A percentile compares a stretch with the other conserved stretches of the same genome.
These are phyloP conservation scores for Pithys albifrons DNA, from an alignment of 2,113 vertebrate genomes.

Conservation along the genomic window DNA sequence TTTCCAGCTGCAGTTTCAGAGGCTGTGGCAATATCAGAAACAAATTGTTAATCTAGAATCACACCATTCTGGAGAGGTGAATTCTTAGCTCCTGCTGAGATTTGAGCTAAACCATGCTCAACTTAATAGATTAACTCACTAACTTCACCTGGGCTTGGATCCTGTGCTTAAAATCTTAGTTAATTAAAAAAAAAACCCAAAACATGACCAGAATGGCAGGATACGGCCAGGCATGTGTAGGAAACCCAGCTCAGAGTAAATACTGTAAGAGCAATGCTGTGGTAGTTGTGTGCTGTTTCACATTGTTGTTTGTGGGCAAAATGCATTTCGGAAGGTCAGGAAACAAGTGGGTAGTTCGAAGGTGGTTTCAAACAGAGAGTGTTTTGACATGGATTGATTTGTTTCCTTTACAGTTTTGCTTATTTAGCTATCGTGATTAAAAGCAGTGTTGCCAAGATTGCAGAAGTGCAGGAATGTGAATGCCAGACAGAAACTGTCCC, in stretches of 20 bases:
- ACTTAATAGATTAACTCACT: not conserved
- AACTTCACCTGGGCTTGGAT: not conserved
- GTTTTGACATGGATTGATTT: not conserved
- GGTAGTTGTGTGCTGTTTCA: not conserved
- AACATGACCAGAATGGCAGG: not conserved
- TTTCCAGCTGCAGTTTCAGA: conserved; percentile 51
- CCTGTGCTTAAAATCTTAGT: not conserved
- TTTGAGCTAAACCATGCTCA: not conserved
- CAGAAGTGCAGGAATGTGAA: not conserved
- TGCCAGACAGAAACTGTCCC: not conserved
- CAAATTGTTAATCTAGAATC: not conserved
- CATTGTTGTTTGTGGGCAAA: not conserved
- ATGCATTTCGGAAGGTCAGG: not conserved
- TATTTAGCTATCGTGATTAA: not conserved
- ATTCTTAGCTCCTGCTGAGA: not conserved
- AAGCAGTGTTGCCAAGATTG: not conserved
- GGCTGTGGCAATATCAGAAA: conserved; percentile 5
- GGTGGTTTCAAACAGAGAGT: not conserved
- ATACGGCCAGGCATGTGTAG: not conserved
- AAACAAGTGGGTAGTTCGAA: not conserved
- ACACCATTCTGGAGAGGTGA: not conserved
- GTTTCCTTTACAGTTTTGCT: not conserved
- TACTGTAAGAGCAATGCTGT: not conserved
- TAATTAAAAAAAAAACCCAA: not conserved
- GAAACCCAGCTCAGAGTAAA: not conserved